These are phyloP conservation scores for Stomatorhinus walkeri DNA, from an alignment of 2,797 vertebrate species.

Conservation along the genomic window DNA sequence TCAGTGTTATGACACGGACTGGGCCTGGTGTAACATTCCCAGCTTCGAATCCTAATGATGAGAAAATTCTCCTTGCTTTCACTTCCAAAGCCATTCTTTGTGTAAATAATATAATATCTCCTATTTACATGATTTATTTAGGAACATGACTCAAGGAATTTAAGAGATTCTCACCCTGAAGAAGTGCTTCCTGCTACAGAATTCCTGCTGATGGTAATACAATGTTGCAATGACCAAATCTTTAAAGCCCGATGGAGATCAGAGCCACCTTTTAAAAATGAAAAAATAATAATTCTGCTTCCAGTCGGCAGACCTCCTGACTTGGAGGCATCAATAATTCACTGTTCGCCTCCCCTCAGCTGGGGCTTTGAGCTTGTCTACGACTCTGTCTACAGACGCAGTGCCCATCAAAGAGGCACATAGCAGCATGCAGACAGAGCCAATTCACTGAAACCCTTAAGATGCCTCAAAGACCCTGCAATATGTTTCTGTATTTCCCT, in stretches of 20 bases:
- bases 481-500: background rate
- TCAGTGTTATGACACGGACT: background rate
- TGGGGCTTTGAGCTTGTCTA: background rate
- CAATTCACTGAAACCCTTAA: background rate
- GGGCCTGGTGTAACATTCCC: background rate
- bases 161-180: background rate
- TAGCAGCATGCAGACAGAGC: background rate
- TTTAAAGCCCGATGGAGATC: constrained; percentile 12
- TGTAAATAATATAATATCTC: background rate
- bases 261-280: background rate
- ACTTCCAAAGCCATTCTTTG: background rate
- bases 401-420: background rate
- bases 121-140: background rate
- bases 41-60: background rate
- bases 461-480: background rate
- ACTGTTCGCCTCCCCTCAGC: background rate
- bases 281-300: constrained; percentile 5
- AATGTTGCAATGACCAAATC: background rate
- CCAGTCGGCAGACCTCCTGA: background rate
- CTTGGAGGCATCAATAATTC: constrained; percentile 21
- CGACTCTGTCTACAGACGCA: background rate
- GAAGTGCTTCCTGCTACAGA: background rate
- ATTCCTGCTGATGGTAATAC: background rate
- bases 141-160: background rate
- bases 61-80: background rate